phyloP scores from a whole-genome alignment of 2,113 vertebrate genomes.

The Indicator indicator region DNA sequence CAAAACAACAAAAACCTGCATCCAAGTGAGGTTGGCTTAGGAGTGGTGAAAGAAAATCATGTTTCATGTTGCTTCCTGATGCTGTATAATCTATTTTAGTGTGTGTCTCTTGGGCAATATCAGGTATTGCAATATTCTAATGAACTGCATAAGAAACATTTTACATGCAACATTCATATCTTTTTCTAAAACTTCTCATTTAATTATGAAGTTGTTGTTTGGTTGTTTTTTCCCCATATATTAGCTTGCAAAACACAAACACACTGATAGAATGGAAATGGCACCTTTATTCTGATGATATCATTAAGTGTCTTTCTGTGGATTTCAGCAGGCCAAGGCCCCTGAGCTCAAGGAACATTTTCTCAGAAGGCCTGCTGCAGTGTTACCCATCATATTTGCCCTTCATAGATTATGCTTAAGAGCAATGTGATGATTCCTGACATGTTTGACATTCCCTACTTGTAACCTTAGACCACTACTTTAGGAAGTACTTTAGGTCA shows the following conservation, averaged over 20 bases:
- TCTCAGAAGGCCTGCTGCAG: neutral
- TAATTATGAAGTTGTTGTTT: neutral
- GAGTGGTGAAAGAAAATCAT: neutral
- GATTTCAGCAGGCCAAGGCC: neutral
- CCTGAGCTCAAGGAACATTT: neutral
- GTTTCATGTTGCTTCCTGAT: conserved; percentile 10
- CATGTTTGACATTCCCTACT: conserved; percentile 31
- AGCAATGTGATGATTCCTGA: conserved; percentile 31
- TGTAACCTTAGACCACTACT: conserved; percentile 19
- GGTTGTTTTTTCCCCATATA: neutral
- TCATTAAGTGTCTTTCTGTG: neutral
- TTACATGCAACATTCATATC: neutral
- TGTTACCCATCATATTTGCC: neutral
- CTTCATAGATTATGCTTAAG: neutral
- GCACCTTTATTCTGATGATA: neutral
- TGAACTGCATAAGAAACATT: neutral
- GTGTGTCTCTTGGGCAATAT: neutral
- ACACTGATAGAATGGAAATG: neutral
- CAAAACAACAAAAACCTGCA: neutral
- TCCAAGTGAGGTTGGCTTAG: neutral
- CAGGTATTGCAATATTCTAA: neutral
- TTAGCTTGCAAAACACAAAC: neutral
- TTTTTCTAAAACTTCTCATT: neutral
- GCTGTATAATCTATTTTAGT: neutral
- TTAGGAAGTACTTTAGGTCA: conserved; percentile 23